phyloP scores from a whole-genome alignment of 2,888 invertebrate species.

The Linnaemya tessellans region DNA sequence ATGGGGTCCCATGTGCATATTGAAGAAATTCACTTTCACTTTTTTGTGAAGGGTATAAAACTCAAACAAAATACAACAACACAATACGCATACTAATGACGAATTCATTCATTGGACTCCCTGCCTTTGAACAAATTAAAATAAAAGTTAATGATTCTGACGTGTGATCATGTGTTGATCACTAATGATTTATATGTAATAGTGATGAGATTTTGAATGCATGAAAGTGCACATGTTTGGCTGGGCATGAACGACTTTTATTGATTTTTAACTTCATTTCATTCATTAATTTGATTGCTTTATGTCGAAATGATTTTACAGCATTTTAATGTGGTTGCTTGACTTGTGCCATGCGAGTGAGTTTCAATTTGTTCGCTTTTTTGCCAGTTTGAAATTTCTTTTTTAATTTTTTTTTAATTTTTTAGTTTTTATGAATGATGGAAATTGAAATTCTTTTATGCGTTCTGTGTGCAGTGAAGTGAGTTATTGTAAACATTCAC shows the following conservation, averaged over 20 bases:
- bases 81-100: neutral
- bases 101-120: neutral
- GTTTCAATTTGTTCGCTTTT: neutral
- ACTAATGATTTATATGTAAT: constrained; percentile 43
- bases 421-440: constrained; percentile 46
- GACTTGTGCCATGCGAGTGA: constrained; percentile 4
- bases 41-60: neutral
- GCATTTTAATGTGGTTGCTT: constrained; percentile 13
- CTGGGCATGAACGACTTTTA: constrained; percentile 73
- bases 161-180: constrained; percentile 49
- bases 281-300: constrained; percentile 40
- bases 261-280: constrained; percentile 62
- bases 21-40: too few species aligned
- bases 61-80: neutral
- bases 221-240: constrained; percentile 67
- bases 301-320: constrained; percentile 43
- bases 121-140: constrained; percentile 6
- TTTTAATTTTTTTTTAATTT: constrained; percentile 9
- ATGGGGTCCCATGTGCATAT: too few species aligned
- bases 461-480: constrained; percentile 15
- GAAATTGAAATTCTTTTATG: constrained; percentile 49
- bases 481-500: constrained; percentile 39
- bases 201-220: constrained; percentile 54
- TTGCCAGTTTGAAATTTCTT: too few species aligned
- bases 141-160: constrained; percentile 2